Conservation (phyloP, 2,888 invertebrate genomes). For the Phortica magna region DNA sequence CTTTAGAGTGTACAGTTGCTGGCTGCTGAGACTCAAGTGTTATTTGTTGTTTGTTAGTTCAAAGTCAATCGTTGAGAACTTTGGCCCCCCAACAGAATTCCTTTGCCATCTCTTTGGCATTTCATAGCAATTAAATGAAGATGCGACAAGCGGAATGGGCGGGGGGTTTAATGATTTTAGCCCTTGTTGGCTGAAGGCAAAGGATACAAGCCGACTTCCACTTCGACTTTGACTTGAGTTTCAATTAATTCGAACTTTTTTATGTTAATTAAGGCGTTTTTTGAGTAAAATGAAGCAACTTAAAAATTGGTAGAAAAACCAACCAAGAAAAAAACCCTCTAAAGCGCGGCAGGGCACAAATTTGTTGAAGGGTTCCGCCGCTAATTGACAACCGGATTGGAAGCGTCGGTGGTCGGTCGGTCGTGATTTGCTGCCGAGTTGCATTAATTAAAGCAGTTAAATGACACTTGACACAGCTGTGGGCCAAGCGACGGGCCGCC, state of each 20-base stretch:
- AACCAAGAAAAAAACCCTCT: not conserved
- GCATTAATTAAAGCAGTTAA: conserved; percentile 56
- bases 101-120: not conserved
- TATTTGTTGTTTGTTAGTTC: not conserved
- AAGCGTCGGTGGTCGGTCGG: not conserved
- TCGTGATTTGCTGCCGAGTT: conserved; percentile 2
- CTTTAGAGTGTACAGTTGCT: not conserved
- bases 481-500: conserved; percentile 57
- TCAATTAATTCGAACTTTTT: not conserved
- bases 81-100: not conserved
- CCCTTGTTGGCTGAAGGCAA: too few relatives aligned
- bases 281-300: not conserved
- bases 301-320: not conserved
- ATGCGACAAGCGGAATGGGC: too few relatives aligned
- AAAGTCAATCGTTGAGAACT: not conserved
- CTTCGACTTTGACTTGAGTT: not conserved
- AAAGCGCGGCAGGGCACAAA: not conserved
- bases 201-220: not conserved
- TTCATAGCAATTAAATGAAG: not conserved
- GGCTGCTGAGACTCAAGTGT: not conserved
- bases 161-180: too few relatives aligned
- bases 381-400: not conserved
- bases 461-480: conserved; percentile 58
- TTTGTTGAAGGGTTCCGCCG: not conserved
- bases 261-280: not conserved